Percentiles rank a stretch among this genome's conserved stretches.
phyloP scores from a whole-genome alignment of 2,113 vertebrate genomes.

The Eclectus roratus region DNA sequence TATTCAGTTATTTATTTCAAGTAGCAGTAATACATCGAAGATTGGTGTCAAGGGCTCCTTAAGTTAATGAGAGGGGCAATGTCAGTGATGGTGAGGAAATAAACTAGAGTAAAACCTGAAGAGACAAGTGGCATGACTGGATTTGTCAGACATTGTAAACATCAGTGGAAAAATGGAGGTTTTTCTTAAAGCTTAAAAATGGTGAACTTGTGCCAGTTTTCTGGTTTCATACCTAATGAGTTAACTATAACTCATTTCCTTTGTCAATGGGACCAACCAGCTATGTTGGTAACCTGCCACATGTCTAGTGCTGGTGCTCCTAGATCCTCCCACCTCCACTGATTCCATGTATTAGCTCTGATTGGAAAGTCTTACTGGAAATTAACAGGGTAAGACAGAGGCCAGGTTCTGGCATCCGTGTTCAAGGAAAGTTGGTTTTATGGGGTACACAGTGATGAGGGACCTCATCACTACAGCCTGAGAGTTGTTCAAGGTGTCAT shows the following conservation, averaged over 20 bases:
- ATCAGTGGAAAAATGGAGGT: not conserved
- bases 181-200: conserved; percentile 20
- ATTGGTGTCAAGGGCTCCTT: not conserved
- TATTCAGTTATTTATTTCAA: not conserved
- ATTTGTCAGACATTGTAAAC: conserved; percentile 30
- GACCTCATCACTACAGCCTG: not conserved
- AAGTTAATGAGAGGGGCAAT: not conserved
- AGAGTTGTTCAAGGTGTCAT: not conserved
- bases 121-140: not conserved
- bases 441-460: not conserved
- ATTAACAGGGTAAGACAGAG: not conserved
- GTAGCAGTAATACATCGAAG: not conserved
- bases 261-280: conserved; percentile 19
- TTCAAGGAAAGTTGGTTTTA: not conserved
- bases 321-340: not conserved
- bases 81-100: not conserved
- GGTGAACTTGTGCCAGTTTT: conserved; percentile 5
- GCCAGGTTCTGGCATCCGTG: not conserved
- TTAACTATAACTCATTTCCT: conserved; percentile 60
- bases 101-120: not conserved
- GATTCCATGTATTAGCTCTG: not conserved
- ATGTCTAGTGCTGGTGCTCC: not conserved
- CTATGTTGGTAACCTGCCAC: conserved; percentile 14
- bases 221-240: conserved; percentile 34
- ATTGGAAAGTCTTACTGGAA: not conserved